A percentile compares a stretch with the other conserved stretches of the same genome.
Evolutionary conservation across 2,113 vertebrate genomes (phyloP).

Genomic region (Percopsis transmontana): DNA sequence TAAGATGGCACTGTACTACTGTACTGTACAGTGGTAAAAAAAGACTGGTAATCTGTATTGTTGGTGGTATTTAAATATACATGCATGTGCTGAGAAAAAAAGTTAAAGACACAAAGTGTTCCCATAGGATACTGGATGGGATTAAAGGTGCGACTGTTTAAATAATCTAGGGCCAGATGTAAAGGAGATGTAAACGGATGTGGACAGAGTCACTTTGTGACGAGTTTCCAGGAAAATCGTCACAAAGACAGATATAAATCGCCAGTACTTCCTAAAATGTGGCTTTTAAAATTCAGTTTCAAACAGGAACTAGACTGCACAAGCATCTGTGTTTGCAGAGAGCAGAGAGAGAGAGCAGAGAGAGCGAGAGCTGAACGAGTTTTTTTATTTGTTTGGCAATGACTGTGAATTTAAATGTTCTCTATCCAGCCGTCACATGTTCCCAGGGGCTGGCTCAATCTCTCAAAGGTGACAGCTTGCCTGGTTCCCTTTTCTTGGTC

Average conservation of each 20-base stretch:
- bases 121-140: conserved; percentile 7
- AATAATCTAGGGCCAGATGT: conserved; percentile 9
- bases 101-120: conserved; percentile 7
- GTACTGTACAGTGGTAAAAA: background rate
- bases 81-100: conserved; percentile 12
- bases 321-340: conserved; percentile 30
- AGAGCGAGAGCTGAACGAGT: conserved; percentile 37
- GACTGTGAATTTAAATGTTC: conserved; percentile 21
- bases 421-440: conserved; percentile 45
- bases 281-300: conserved; percentile 10
- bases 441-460: conserved; percentile 43
- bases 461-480: conserved; percentile 39
- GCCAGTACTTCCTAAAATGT: background rate
- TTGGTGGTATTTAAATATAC: conserved; percentile 2
- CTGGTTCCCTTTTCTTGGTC: background rate
- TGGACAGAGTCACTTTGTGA: too few species aligned
- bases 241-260: conserved; percentile 35
- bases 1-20: background rate
- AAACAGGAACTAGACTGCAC: conserved; percentile 19
- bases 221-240: conserved; percentile 11
- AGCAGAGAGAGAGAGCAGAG: conserved; percentile 15
- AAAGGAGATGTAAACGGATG: conserved; percentile 13
- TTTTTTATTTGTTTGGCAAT: conserved; percentile 51
- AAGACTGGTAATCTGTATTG: background rate
- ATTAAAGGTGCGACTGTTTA: conserved; percentile 12